Evolutionary conservation across 2,888 invertebrate genomes (phyloP).

Genomic region (Caenorhabditis sp.): DNA sequence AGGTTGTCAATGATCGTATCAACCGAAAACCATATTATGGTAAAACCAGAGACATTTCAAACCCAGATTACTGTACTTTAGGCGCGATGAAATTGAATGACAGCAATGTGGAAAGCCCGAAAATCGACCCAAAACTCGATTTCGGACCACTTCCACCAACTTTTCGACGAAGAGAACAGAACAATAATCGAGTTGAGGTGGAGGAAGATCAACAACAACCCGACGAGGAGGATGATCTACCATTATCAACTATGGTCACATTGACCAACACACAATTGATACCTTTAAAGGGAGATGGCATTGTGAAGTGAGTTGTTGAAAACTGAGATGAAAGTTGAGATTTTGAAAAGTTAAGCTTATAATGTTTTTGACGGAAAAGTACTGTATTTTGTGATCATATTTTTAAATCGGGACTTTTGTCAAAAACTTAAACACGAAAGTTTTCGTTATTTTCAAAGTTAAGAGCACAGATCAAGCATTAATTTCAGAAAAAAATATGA

Average conservation of each 20-base stretch:
- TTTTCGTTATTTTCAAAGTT: too few species aligned
- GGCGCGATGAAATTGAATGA: too few species aligned
- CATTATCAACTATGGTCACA: constrained; percentile 47
- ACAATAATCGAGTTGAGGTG: constrained; percentile 19
- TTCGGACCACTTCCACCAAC: constrained; percentile 36
- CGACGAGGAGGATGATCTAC: constrained; percentile 26
- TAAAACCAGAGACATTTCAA: too few species aligned
- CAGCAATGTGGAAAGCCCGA: constrained; percentile 7
- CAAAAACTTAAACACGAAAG: too few species aligned
- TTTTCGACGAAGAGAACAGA: constrained; percentile 9
- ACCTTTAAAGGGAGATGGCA: constrained; percentile 25
- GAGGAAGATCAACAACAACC: neutral
- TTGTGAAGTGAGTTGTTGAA: constrained; percentile 26
- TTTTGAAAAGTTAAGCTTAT: too few species aligned
- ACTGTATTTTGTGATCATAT: too few species aligned
- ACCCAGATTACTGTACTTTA: too few species aligned
- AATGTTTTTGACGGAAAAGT: neutral
- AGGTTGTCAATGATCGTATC: constrained; percentile 11
- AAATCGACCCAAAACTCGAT: constrained; percentile 33
- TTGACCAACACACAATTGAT: constrained; percentile 44
- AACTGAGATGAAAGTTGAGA: neutral
- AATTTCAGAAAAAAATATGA: too few species aligned
- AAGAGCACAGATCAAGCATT: too few species aligned
- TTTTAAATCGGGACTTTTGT: too few species aligned
- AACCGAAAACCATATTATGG: constrained; percentile 30